These are phyloP conservation scores for Aethes cnicana DNA, from an alignment of 2,888 invertebrate genomes.

Conservation along the genomic window DNA sequence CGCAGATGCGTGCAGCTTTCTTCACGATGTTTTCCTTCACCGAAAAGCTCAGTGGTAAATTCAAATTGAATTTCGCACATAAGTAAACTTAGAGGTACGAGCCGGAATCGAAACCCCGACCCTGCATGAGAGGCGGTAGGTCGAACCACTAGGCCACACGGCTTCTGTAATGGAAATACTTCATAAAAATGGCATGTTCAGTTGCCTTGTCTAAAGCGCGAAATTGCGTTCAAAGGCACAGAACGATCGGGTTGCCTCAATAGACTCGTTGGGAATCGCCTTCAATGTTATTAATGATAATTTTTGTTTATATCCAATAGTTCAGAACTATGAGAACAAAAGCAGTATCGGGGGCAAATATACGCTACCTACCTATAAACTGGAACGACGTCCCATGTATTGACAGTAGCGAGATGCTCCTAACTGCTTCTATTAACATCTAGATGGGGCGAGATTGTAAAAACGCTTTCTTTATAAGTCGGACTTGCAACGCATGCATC, in stretches of 20 bases:
- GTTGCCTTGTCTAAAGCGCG: slow-evolving; percentile 47
- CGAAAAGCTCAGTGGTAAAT: too few relatives aligned
- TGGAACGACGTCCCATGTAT: slow-evolving; percentile 42
- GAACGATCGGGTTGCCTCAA: slow-evolving; percentile 49
- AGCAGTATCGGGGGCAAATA: slow-evolving; percentile 47
- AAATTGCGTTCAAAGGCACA: slow-evolving; percentile 56
- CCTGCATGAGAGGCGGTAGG: too few relatives aligned
- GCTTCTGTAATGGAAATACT: slow-evolving; percentile 9
- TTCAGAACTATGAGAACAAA: slow-evolving; percentile 46
- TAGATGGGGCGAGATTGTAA: slow-evolving; percentile 33
- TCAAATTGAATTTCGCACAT: too few relatives aligned
- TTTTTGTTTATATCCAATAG: slow-evolving; percentile 62
- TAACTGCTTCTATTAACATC: slow-evolving; percentile 37
- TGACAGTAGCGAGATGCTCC: slow-evolving; percentile 35
- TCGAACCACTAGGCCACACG: too few relatives aligned
- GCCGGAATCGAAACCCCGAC: too few relatives aligned
- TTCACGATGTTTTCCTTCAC: too few relatives aligned
- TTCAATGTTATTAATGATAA: slow-evolving; percentile 64
- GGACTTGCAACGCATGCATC: too few relatives aligned
- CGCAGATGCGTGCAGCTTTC: too few relatives aligned
- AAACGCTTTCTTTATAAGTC: too few relatives aligned
- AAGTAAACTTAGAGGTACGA: too few relatives aligned
- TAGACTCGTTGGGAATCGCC: slow-evolving; percentile 56
- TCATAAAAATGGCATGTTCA: slow-evolving; percentile 29
- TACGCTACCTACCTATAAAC: slow-evolving; percentile 44